Percentiles rank a stretch among this genome's conserved stretches.
phyloP scores from a whole-genome alignment of 2,888 invertebrate genomes.

The Thera britannica region DNA sequence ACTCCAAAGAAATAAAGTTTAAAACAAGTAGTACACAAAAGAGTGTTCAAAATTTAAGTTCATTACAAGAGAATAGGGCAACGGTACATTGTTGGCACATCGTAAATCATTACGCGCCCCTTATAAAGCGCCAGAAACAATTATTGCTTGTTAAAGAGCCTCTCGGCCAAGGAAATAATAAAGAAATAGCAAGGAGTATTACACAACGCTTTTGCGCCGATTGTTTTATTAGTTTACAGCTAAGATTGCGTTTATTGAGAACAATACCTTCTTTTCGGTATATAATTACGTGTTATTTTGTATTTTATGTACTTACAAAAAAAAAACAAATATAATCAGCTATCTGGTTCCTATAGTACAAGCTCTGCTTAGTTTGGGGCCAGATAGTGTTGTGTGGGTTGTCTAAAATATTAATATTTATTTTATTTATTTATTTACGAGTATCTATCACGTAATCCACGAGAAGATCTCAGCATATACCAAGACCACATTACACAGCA shows the following conservation, averaged over 20 bases:
- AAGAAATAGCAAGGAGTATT: constrained; percentile 52
- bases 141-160: constrained; percentile 66
- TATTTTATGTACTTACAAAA: neutral
- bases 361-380: no score
- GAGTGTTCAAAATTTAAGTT: constrained; percentile 21
- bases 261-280: neutral
- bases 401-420: no score
- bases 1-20: constrained; percentile 11
- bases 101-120: constrained; percentile 55
- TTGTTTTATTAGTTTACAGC: constrained; percentile 55
- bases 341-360: no score
- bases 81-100: constrained; percentile 38
- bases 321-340: neutral
- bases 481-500: no score
- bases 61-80: constrained; percentile 25
- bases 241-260: constrained; percentile 41
- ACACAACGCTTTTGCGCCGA: constrained; percentile 46
- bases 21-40: constrained; percentile 1
- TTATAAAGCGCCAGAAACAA: constrained; percentile 62
- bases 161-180: constrained; percentile 55
- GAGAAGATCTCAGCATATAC: no score
- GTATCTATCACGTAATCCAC: no score
- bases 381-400: no score
- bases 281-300: no score
- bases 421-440: no score